Evolutionary conservation across 2,113 vertebrate species (phyloP), one percentile per base, ranked within the genome.

Genomic region (Larimichthys polyactis): DNA sequence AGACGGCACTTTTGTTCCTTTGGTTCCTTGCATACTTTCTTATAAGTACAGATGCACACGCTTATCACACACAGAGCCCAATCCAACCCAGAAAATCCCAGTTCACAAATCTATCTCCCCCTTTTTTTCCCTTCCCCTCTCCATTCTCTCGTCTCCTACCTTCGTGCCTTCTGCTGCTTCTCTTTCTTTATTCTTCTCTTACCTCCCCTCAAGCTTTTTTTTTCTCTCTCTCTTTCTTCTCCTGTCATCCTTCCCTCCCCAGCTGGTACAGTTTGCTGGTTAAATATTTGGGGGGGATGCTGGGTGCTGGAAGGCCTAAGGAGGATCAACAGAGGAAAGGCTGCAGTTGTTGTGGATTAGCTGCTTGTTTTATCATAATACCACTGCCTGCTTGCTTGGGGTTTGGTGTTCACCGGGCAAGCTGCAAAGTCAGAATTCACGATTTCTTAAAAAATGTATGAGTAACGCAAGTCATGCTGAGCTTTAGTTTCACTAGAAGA

Each of bases 271-370:
- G 85, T 90, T 83, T 91, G 82, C 79, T 87, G 84, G 70, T 87
- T 93, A 89, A 93, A 93, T 92, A 94, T 93, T 87, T 88, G 68
- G 70, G 27, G 55, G 75, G 64, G 76, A 62, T 87, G 43, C 79
- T 22, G 63, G 48, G 44, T 67, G 76, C 78, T 89, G 85, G 66
- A 76, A 66, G 81, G 78, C 66, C 85, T 89, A 89, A 89, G 58
- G 65, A 84, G 86, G 91, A 89, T 91, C 88, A 88, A 70, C 62
- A 71, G 78, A 80, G 77, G 88, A 92, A 86, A 85, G 82, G 72
- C 88, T 93, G 88, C 84, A 90, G 90, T 91, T 88, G 89, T 87
- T 92, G 74, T 81, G 87, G 90, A 92, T 92, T 90, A 92, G 87
- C 80, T 88, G 88, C 83, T 91, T 91, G 84, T 91, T 91, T 89